These are phyloP conservation scores for Charanyca ferruginea DNA, from an alignment of 2,888 invertebrate species.

Conservation along the genomic window DNA sequence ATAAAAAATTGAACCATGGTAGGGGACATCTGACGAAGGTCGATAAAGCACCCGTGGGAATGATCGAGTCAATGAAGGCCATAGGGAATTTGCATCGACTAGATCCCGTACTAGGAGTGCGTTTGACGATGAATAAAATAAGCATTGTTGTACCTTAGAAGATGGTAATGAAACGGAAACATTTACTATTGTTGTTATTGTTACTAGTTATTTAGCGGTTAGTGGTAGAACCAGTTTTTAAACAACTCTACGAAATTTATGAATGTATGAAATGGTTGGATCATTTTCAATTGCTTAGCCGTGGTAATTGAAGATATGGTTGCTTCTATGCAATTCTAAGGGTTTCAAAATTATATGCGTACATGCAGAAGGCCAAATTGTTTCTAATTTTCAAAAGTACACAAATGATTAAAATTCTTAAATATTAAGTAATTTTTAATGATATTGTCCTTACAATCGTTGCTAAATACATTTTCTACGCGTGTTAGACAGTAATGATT, in stretches of 20 bases:
- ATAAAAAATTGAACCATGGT: constrained; percentile 75
- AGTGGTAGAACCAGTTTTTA: constrained; percentile 69
- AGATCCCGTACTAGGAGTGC: constrained; percentile 59
- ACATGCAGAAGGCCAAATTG: constrained; percentile 10
- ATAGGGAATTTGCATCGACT: constrained; percentile 73
- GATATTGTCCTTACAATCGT: constrained; percentile 2
- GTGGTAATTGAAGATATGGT: constrained; percentile 38
- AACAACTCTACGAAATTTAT: constrained; percentile 52
- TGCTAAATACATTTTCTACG: constrained; percentile 6
- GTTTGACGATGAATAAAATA: constrained; percentile 63
- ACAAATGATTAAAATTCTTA: constrained; percentile 22
- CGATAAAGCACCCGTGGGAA: constrained; percentile 74
- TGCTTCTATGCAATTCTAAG: constrained; percentile 24
- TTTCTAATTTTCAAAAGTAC: background rate
- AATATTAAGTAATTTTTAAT: constrained; percentile 24
- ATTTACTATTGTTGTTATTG: constrained; percentile 76
- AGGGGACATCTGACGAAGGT: constrained; percentile 71
- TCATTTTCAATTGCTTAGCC: constrained; percentile 45
- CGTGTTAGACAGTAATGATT: constrained; percentile 14
- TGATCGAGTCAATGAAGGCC: constrained; percentile 64
- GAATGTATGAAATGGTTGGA: constrained; percentile 42
- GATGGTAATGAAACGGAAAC: constrained; percentile 81
- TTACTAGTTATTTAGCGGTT: constrained; percentile 68
- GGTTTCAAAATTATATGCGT: constrained; percentile 25
- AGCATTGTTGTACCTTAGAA: constrained; percentile 67